Evolutionary conservation across 1,140 invertebrate genomes (phyloP), one percentile per base, ranked within the genome.

Genomic region (Platyscapa corneri): DNA sequence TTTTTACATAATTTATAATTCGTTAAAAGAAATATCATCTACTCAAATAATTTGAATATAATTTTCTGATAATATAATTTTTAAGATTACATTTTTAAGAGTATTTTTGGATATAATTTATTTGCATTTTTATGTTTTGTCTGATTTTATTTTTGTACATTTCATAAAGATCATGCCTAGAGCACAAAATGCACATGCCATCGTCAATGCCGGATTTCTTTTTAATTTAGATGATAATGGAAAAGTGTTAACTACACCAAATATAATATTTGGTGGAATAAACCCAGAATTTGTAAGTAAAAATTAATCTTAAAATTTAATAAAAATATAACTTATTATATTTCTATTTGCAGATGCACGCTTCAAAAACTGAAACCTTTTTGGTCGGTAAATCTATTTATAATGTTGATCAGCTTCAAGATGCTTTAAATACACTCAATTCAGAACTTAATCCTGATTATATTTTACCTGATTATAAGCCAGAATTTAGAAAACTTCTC

Each of bases 141-240:
- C 42, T 76, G 0, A 49, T 53, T 27, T 42, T 12, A 67, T 67
- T 3, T 82, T 70, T 23, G 6, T 32, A 23, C 34, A 70, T 46
- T 49, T 53, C 2, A 12, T 39, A 37, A 39, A 85, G 83, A 80
- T 85, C 42, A 85, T 85, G 83, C 83, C 77, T 8, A 94, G 97
- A 86, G 95, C 95, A 6, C 96, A 97, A 94, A 98, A 98, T 91
- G 95, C 97, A 0, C 96, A 98, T 89, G 97, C 97, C 0, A 95
- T 96, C 88, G 95, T 98, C 0, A 97, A 97, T 90, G 96, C 96
- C 20, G 97, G 96, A 12, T 97, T 98, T 89, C 92, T 95, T 0
- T 94, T 97, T 56, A 94, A 96, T 91, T 83, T 97, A 0, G 92
- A 95, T 42, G 88, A 82, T 46, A 87, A 82, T 80, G 91, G 90